phyloP scores from a whole-genome alignment of 1,140 invertebrate genomes.

The Microplitis mediator region DNA sequence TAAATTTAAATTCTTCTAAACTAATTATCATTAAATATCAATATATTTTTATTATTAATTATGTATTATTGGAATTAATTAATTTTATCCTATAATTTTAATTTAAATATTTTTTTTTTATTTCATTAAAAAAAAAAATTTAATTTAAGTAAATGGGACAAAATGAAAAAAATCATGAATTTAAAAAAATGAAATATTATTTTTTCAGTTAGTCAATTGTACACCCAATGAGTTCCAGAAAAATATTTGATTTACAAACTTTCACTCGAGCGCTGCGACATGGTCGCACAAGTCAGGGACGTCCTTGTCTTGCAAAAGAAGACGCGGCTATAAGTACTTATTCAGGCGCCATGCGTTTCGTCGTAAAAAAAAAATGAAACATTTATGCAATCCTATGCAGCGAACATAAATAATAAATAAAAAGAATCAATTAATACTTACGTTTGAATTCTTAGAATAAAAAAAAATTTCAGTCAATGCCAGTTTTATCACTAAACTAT shows the following conservation, averaged over 20 bases:
- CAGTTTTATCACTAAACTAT: no score
- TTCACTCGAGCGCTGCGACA: slow-evolving; percentile 25
- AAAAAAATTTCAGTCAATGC: no score
- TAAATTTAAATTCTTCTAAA: not conserved
- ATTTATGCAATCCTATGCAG: not conserved
- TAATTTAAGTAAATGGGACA: not conserved
- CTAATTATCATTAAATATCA: no score
- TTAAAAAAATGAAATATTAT: not conserved
- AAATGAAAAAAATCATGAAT: not conserved
- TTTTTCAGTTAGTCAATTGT: not conserved
- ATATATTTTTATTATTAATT: no score
- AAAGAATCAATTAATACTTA: no score
- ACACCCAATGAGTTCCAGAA: slow-evolving; percentile 1
- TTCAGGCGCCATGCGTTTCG: slow-evolving; percentile 13
- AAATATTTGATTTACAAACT: slow-evolving; percentile 30
- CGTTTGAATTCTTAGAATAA: no score
- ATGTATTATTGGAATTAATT: no score
- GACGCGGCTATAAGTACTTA: not conserved
- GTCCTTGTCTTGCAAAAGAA: slow-evolving; percentile 19
- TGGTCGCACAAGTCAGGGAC: slow-evolving; percentile 24
- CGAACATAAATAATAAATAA: not conserved
- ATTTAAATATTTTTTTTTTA: no score
- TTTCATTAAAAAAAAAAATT: not conserved
- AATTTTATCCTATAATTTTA: no score
- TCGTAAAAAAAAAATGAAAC: not conserved